A percentile compares a stretch with the other conserved stretches of the same genome.
Evolutionary conservation across 2,113 vertebrate species (phyloP).

Genomic region (Anhinga rufa): DNA sequence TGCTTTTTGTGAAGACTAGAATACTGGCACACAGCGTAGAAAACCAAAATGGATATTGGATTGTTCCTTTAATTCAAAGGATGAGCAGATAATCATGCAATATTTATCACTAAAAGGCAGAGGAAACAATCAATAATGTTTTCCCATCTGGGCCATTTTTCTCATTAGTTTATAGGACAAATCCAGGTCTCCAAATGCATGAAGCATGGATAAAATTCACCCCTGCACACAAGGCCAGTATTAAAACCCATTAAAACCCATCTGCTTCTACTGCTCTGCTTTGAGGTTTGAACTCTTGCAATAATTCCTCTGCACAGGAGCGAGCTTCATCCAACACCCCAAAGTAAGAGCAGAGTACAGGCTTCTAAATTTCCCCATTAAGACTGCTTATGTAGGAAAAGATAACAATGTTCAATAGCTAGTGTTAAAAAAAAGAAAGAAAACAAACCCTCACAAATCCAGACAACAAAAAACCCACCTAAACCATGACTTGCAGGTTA

Average conservation of each 20-base stretch:
- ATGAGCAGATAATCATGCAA: background rate
- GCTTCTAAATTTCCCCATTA: background rate
- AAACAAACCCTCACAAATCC: background rate
- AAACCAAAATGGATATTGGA: background rate
- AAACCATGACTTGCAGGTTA: background rate
- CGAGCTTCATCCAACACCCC: background rate
- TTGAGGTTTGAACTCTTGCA: background rate
- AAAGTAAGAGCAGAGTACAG: background rate
- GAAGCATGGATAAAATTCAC: background rate
- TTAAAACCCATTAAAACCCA: background rate
- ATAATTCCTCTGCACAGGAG: background rate
- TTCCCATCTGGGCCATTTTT: background rate
- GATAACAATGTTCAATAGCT: background rate
- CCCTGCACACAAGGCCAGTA: background rate
- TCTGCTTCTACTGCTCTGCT: background rate
- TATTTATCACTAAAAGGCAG: conserved; percentile 29
- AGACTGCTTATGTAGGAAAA: background rate
- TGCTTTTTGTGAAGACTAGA: background rate
- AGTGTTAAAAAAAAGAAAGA: background rate
- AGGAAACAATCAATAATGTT: background rate
- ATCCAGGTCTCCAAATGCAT: background rate
- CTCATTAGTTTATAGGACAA: background rate
- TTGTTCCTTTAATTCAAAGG: conserved; percentile 22
- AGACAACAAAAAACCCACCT: background rate
- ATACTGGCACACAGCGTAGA: background rate